These are phyloP conservation scores for Empis livida DNA, from an alignment of 2,888 invertebrate species.

Conservation along the genomic window DNA sequence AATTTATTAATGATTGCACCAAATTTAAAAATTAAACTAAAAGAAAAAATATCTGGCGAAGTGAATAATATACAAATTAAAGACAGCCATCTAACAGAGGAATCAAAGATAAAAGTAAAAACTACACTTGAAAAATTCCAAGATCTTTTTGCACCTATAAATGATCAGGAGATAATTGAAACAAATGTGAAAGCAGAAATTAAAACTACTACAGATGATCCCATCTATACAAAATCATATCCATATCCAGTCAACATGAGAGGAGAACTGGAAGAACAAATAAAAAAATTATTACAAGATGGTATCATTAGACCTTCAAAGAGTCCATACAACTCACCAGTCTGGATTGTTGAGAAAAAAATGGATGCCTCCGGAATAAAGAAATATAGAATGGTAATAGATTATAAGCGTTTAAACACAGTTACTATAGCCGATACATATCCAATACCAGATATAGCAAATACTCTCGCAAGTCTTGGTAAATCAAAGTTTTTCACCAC, in stretches of 20 bases:
- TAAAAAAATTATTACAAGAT: conserved; percentile 20
- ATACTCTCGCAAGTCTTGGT: conserved; percentile 13
- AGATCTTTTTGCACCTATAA: conserved; percentile 8
- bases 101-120: neutral
- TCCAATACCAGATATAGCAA: conserved; percentile 13
- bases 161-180: neutral
- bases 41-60: neutral
- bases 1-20: conserved; percentile 7
- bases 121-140: neutral
- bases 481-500: conserved; percentile 14
- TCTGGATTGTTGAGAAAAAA: conserved; percentile 17
- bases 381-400: conserved; percentile 14
- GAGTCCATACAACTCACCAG: conserved; percentile 18
- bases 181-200: conserved; percentile 23
- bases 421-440: conserved; percentile 14
- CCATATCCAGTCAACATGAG: conserved; percentile 25
- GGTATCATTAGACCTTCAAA: conserved; percentile 20
- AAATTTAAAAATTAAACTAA: neutral
- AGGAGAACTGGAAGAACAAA: conserved; percentile 23
- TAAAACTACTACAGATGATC: conserved; percentile 16
- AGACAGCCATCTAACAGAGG: neutral
- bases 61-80: conserved; percentile 1
- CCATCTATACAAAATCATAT: conserved; percentile 23
- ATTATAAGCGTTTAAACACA: conserved; percentile 14
- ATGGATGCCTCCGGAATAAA: conserved; percentile 11